phyloP scores from a whole-genome alignment of 2,113 vertebrate genomes.

The Morphnarchus princeps region DNA sequence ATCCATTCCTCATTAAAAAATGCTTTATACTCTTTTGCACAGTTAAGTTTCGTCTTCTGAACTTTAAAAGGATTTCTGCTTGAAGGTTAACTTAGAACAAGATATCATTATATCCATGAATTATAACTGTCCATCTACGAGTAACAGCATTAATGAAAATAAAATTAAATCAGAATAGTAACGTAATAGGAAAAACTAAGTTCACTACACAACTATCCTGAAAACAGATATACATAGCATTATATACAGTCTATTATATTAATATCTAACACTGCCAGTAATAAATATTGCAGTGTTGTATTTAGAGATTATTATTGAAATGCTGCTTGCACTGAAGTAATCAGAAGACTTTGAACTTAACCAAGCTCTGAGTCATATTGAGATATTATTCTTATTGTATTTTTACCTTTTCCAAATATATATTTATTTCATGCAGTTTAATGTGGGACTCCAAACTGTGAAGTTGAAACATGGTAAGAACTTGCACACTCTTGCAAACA shows the following conservation, averaged over 20 bases:
- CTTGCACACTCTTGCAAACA: neutral
- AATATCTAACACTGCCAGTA: neutral
- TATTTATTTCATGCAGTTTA: neutral
- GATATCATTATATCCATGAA: neutral
- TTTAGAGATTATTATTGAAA: neutral
- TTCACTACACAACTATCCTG: neutral
- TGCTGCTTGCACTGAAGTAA: neutral
- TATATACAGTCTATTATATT: neutral
- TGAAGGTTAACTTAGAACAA: neutral
- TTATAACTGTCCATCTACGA: neutral
- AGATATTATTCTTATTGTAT: neutral
- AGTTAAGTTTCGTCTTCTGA: neutral
- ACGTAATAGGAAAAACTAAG: neutral
- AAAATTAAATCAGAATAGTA: neutral
- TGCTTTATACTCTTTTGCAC: neutral
- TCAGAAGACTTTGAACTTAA: neutral
- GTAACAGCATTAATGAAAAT: neutral
- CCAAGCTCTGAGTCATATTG: neutral
- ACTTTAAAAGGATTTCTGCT: neutral
- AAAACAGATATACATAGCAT: neutral
- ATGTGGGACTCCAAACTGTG: neutral
- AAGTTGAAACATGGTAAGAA: neutral
- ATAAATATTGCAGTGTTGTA: neutral
- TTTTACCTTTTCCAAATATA: neutral
- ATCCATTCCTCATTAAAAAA: constrained; percentile 11